Conservation (phyloP, 1,140 invertebrate species). For the Nymphalis io region DNA sequence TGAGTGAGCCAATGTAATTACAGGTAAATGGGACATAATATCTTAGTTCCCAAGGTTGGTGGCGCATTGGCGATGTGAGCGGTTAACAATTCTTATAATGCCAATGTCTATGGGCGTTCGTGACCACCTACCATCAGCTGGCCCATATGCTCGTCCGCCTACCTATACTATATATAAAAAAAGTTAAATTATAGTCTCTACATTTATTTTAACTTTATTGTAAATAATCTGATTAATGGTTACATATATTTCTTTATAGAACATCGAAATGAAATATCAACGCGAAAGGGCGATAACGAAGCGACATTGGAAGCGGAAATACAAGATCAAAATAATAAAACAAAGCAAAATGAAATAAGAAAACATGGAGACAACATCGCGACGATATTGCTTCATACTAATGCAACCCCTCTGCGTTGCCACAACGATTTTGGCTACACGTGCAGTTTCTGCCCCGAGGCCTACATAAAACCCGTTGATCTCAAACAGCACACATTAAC, state of each 20-base stretch:
- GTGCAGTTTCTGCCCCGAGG: slow-evolving; percentile 48
- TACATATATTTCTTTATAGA: slow-evolving; percentile 27
- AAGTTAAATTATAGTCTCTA: too few relatives aligned
- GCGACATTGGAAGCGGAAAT: not conserved
- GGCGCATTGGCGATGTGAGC: too few relatives aligned
- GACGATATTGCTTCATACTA: slow-evolving; percentile 46
- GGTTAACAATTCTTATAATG: too few relatives aligned
- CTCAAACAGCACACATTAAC: slow-evolving; percentile 45
- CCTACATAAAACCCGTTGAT: slow-evolving; percentile 42
- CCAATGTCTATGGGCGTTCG: too few relatives aligned
- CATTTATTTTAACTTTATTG: too few relatives aligned
- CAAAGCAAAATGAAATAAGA: slow-evolving; percentile 36
- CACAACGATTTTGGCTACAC: slow-evolving; percentile 41
- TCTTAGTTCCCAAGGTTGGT: too few relatives aligned
- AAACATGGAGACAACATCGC: slow-evolving; percentile 52
- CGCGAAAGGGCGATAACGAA: not conserved
- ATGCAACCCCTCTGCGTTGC: slow-evolving; percentile 49
- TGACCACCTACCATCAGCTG: too few relatives aligned
- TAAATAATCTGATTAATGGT: too few relatives aligned
- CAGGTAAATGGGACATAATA: too few relatives aligned
- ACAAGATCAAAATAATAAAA: not conserved
- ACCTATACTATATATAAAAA: too few relatives aligned
- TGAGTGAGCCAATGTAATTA: too few relatives aligned
- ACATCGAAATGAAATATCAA: slow-evolving; percentile 2
- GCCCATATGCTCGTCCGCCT: too few relatives aligned